Base-by-base conservation (phyloP, 2,888 invertebrate species). In the Atethmia centrago region DNA sequence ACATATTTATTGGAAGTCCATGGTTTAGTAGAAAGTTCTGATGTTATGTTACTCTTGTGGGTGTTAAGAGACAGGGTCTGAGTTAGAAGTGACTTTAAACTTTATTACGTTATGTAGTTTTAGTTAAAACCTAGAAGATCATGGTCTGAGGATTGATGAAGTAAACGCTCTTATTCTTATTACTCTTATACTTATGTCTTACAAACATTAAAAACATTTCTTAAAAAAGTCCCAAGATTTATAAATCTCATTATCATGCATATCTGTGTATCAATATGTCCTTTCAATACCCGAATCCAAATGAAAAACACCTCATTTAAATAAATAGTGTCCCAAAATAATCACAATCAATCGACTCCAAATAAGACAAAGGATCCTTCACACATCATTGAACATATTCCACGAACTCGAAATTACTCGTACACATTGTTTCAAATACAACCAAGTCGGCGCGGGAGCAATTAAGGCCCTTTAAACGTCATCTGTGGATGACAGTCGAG, bases 381-480 rank as follows among this genome's bases (percentile, higher is more conserved):
- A 77, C 87, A 74, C 74, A 73, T 64, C 76, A 87, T 64, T 87
- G 74, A 77, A 58, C 71, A 64, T 74, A 72, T 82, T 85, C 83
- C 55, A 66, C 71, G 80, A 80, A 87, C 72, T 84, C 75, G 42
- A 65, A 77, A 79, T 79, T 79, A 83, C 80, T 77, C 75, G 74
- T 71, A 81, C 71, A 82, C 77, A 79, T 85, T 85, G 77, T 79
- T 74, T 74, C 76, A 81, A 74, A 68, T 62, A 84, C 85, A 63
- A 65, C 49, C 65, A 68, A 77, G 70, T 77, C 80, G 71, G 65
- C 67, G 75, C 77, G 71, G 84, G 79, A 74, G 74, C 88, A 88
- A 86, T 86, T 88, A 88, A 76, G 80, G 67, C 66, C 72, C 87
- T 86, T 74, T 85, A 86, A 86, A 84, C 79, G 79, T 85, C 77